Conservation (phyloP, 2,888 invertebrate species). For the Drosophila leonis region DNA sequence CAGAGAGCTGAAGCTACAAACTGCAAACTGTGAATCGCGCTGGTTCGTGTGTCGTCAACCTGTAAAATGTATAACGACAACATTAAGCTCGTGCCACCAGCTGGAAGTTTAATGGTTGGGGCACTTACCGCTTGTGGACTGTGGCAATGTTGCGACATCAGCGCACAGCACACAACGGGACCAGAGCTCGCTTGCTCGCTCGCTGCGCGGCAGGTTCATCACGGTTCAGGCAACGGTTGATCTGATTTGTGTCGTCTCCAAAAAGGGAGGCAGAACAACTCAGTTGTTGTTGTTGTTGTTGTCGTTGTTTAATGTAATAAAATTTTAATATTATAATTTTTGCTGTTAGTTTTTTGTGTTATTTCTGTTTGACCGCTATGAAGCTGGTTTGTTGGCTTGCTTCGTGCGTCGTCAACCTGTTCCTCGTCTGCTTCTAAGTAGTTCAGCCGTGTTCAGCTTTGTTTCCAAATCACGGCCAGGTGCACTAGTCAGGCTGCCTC, state of each 20-base stretch:
- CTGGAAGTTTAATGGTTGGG: constrained; percentile 51
- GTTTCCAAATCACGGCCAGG: constrained; percentile 67
- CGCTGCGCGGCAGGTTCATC: constrained; percentile 69
- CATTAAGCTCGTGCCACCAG: constrained; percentile 79
- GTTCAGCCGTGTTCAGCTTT: constrained; percentile 34
- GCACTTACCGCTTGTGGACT: constrained; percentile 43
- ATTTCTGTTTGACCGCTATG: constrained; percentile 20
- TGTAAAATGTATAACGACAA: constrained; percentile 80
- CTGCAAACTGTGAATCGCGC: constrained; percentile 18
- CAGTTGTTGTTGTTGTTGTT: background rate
- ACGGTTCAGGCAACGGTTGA: constrained; percentile 67
- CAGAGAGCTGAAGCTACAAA: constrained; percentile 8
- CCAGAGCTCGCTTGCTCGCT: constrained; percentile 18
- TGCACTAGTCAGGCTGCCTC: constrained; percentile 40
- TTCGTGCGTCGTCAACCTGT: constrained; percentile 52
- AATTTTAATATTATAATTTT: constrained; percentile 67
- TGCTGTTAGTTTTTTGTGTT: constrained; percentile 41
- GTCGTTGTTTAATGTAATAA: constrained; percentile 37
- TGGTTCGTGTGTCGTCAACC: constrained; percentile 69
- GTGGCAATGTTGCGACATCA: constrained; percentile 63
- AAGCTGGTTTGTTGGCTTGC: constrained; percentile 46
- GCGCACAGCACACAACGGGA: constrained; percentile 59
- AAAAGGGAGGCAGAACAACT: constrained; percentile 22
- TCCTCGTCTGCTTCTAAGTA: constrained; percentile 38
- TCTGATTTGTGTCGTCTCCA: constrained; percentile 67